Evolutionary conservation across 2,113 vertebrate genomes (phyloP).

Genomic region (Harpagus bidentatus): DNA sequence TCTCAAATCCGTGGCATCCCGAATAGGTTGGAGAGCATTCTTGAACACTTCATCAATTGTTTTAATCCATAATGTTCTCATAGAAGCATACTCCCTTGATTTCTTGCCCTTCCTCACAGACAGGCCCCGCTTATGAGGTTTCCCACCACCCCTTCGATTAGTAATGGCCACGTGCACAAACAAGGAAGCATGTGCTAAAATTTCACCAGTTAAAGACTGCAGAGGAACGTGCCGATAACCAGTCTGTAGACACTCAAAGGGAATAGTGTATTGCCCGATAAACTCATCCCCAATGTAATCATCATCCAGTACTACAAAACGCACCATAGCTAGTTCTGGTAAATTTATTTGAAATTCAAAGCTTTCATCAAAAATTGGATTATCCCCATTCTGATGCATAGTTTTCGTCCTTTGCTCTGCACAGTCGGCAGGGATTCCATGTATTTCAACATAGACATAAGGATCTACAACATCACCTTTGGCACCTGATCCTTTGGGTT

Average conservation of each 20-base stretch:
- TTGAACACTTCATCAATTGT: constrained; percentile 94
- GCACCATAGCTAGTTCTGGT: constrained; percentile 95
- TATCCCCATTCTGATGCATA: constrained; percentile 92
- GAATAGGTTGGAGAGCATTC: constrained; percentile 86
- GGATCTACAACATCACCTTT: constrained; percentile 98
- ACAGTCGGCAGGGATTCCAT: constrained; percentile 95
- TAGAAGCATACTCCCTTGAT: constrained; percentile 90
- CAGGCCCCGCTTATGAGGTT: constrained; percentile 94
- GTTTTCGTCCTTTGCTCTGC: constrained; percentile 97
- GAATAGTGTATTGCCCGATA: constrained; percentile 95
- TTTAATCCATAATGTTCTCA: constrained; percentile 94
- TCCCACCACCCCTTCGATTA: constrained; percentile 94
- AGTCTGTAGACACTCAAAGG: constrained; percentile 95
- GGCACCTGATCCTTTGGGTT: constrained; percentile 96
- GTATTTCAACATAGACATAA: constrained; percentile 96
- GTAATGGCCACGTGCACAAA: constrained; percentile 98
- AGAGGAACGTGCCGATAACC: constrained; percentile 93
- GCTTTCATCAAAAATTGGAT: constrained; percentile 96
- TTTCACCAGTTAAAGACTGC: constrained; percentile 91
- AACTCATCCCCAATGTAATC: constrained; percentile 98
- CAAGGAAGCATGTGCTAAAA: constrained; percentile 86
- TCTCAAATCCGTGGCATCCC: constrained; percentile 93
- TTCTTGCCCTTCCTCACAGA: constrained; percentile 93
- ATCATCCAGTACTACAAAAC: constrained; percentile 95
- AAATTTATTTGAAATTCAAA: constrained; percentile 98